Base-by-base conservation (phyloP, 2,113 vertebrate species). In the Gnathonemus longibarbis region DNA sequence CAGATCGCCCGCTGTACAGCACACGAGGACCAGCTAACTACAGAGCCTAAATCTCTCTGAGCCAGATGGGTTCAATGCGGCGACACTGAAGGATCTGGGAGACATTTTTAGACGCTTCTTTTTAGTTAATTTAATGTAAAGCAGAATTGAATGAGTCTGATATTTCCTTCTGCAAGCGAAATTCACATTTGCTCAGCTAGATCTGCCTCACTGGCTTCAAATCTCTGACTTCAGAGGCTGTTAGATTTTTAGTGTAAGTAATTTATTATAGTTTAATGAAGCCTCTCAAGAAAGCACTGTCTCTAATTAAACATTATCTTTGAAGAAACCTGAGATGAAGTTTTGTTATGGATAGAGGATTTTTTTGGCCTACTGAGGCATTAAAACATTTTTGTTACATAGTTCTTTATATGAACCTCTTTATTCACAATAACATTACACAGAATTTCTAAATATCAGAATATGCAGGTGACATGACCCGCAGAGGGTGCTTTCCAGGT, bases 231-330 rank as follows among this genome's bases (percentile, higher is more conserved):
- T 7, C 24, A 88, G 66, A 87, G 62, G 45, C 70, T 88, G 56
- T 90, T 90, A 87, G 24, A 27, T 84, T 52, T 49, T 80, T 66
- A 89, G 52, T 49, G 84, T 58, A 88, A 80, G 70, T 70, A 90
- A 66, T 90, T 88, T 88, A 50, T 74, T 27, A 70, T 62, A 19
- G 42, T 74, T 88, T 88, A 89, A 88, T 83, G 27, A 89, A 90
- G 42, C 77, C 74, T 35, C 84, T 27, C 62, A 91, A 90, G 48
- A 31, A 52, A 84, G 52, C 58, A 39, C 15, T 88, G 27, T 39
- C 49, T 35, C 50, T 31, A 90, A 80, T 80, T 80, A 83, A 49
- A 50, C 27, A 77, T 89, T 80, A 77, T 50, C 66, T 89, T 27
- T n/a, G 48, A 49, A 80, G 70, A 80, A 62, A 52, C 66, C 31